Base-by-base conservation (phyloP, 2,888 invertebrate species). In the Philhelius pedissequus region DNA sequence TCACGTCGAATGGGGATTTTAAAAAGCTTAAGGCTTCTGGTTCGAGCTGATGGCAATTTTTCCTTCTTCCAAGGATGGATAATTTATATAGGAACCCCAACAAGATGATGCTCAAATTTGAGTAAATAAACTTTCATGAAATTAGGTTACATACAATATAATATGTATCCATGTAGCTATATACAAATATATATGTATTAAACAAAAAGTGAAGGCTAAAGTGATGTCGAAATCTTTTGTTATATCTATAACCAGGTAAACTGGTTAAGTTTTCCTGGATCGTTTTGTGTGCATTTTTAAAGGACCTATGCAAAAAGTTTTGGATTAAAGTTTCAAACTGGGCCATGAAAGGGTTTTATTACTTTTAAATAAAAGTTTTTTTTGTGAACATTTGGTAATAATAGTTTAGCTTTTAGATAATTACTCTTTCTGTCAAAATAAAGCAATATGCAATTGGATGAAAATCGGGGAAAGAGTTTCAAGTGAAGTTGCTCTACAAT, bases 41-140 rank as follows among this genome's bases (percentile, higher is more conserved):
- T 48, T 13, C 1, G 13, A 18, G 18, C 7, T 45, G n/a, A n/a
- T n/a, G n/a, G n/a, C n/a, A n/a, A n/a, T n/a, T n/a, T n/a, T n/a
- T n/a, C n/a, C n/a, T n/a, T n/a, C n/a, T n/a, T 25, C 2, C 6
- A 25, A n/a, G 60, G 38, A 58, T 38, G 25, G 15, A 6, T 9
- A 40, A 25, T 60, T 40, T 52, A n/a, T n/a, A n/a, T n/a, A n/a
- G 22, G 35, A 50, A 50, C 8, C 20, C 18, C 18, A 30, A 22
- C 9, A 15, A 73, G 48, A 45, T 18, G 62, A 69, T 64, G 54
- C 73, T 62, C 6, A 8, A 38, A 58, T 74, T 82, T 66, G 79
- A 52, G 74, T 79, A 74, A 84, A 79, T 75, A 75, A 75, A 78
- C 27, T 74, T 62, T 64, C n/a, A 6, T 43, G 32, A 74, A 78